Evolutionary conservation across 2,113 vertebrate species (phyloP).

Genomic region (Siphamia tubifer): DNA sequence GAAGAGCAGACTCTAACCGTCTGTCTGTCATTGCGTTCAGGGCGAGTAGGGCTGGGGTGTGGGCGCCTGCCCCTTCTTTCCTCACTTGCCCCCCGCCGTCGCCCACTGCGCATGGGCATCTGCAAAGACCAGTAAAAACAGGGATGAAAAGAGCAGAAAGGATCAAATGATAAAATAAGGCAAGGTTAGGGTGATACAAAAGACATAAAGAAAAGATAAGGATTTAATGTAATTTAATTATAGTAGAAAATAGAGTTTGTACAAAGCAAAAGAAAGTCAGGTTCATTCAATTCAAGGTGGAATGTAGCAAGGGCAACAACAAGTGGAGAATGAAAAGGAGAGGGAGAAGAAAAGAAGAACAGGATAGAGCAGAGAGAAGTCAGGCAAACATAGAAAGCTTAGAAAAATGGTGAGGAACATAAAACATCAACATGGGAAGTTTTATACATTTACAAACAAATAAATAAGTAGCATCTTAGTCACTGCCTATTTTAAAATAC

Average conservation of each 20-base stretch:
- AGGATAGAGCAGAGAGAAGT: background rate
- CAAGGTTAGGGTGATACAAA: background rate
- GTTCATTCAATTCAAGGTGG: conserved; percentile 2
- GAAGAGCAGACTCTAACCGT: conserved; percentile 64
- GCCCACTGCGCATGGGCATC: conserved; percentile 89
- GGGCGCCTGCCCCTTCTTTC: conserved; percentile 82
- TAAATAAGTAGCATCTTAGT: conserved; percentile 12
- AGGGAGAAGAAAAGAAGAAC: conserved; percentile 4
- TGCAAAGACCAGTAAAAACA: conserved; percentile 52
- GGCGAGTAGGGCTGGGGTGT: conserved; percentile 77
- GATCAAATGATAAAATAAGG: conserved; percentile 6
- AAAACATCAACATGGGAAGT: conserved; percentile 12
- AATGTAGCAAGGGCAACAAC: conserved; percentile 15
- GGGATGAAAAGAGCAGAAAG: background rate
- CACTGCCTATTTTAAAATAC: conserved; percentile 13
- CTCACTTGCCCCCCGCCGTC: conserved; percentile 82
- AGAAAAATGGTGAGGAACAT: background rate
- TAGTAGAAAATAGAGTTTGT: background rate
- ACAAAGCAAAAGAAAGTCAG: background rate
- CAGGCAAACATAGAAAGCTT: background rate
- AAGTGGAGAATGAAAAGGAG: conserved; percentile 14
- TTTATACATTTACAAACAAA: conserved; percentile 1
- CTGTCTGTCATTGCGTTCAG: conserved; percentile 79
- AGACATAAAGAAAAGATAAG: background rate
- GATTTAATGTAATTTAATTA: background rate